Conservation (phyloP, 1,140 invertebrate species). For the Melipona quadrifasciata region DNA sequence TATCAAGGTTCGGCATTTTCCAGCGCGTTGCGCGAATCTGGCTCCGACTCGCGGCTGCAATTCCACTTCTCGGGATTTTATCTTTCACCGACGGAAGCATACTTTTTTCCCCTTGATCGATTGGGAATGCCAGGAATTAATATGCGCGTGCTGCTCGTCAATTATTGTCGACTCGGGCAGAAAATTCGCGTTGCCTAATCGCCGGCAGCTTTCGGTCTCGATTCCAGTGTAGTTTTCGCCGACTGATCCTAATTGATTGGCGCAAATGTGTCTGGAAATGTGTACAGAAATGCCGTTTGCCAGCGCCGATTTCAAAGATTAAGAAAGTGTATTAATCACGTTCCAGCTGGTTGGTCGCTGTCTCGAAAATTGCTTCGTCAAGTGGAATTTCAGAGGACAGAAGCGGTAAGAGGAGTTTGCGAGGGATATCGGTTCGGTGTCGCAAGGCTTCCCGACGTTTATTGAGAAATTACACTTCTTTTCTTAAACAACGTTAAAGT, state of each 20-base stretch:
- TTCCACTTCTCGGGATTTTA: background rate
- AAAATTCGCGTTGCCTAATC: background rate
- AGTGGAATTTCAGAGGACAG: background rate
- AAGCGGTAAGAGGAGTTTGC: background rate
- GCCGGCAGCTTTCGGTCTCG: constrained; percentile 1
- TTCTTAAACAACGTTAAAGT: too few species aligned
- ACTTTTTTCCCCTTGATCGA: background rate
- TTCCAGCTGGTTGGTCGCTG: background rate
- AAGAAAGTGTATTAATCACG: background rate
- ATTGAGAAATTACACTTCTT: background rate
- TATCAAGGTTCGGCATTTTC: background rate
- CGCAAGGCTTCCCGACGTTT: background rate
- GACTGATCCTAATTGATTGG: background rate
- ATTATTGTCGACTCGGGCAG: background rate
- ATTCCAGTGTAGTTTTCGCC: background rate
- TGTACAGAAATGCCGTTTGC: background rate
- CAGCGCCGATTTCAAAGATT: background rate
- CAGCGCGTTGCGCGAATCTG: background rate
- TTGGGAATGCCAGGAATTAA: background rate
- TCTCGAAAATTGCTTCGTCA: background rate
- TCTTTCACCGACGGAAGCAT: background rate
- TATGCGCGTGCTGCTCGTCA: background rate
- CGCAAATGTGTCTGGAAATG: too few species aligned
- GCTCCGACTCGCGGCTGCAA: background rate
- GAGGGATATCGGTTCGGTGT: background rate